Base-by-base conservation (phyloP, 2,797 vertebrate species). In the Melanotaenia boesemani region DNA sequence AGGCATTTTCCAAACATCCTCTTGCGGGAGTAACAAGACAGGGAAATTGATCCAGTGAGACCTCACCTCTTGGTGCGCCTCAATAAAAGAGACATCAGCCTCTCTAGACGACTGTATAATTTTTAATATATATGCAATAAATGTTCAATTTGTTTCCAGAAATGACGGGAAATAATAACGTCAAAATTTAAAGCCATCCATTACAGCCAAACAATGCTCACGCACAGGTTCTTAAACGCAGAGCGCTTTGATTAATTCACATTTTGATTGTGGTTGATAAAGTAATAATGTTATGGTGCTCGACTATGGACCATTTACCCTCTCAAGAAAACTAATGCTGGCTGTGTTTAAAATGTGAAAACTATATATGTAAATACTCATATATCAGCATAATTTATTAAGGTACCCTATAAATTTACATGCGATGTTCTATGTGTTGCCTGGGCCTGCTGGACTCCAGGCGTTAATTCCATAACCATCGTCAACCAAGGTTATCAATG, bases 91-190 rank as follows among this genome's bases (percentile, higher is more conserved):
- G 95, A 91, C 93, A 96, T 94, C 95, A 95, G 95, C 94, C 94
- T 93, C 96, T 94, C 95, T 93, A 95, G 93, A 96, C 96, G 95
- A 96, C 95, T 93, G 95, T 96, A 96, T 99, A 99, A 99, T 99
- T 99, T 99, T 99, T 99, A 99, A 99, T 99, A 99, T 99, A 98
- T 99, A 99, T 99, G 97, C 98, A 99, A 99, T 99, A 98, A 99
- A 98, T 98, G 97, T 98, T 98, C 97, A 98, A 97, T 99, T 98
- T 98, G 98, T 98, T 99, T 98, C 96, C 95, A 95, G 97, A 97
- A 98, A 97, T 98, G 97, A 98, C 96, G 97, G 97, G 96, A 96
- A 97, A 97, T 98, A 99, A 99, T 98, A 98, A 97, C 95, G 95
- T 96, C 96, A 95, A 94, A 96, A 96, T 96, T 95, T 96, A 96